Evolutionary conservation across 2,113 vertebrate species (phyloP).

Genomic region (Arizona elegans): DNA sequence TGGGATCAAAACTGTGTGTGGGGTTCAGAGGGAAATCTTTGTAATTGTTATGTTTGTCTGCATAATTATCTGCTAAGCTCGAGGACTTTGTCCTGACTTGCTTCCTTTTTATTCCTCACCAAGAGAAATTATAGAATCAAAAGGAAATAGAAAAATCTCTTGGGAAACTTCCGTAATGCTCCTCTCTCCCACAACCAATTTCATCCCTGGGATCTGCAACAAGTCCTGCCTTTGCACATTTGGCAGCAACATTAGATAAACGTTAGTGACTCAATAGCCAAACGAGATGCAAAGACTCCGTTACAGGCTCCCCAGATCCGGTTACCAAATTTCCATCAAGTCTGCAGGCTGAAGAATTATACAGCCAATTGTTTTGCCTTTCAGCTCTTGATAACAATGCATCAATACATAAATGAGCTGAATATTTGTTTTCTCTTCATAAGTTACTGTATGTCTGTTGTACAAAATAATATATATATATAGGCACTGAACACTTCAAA

Average conservation of each 20-base stretch:
- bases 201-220: background rate
- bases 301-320: background rate
- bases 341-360: background rate
- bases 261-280: background rate
- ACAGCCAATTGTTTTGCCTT: background rate
- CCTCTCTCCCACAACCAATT: accelerated
- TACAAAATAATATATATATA: background rate
- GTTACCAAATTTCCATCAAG: background rate
- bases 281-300: background rate
- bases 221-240: background rate
- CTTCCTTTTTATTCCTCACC: accelerated
- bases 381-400: background rate
- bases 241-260: background rate
- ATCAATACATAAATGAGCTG: background rate
- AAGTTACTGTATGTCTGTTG: background rate
- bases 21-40: accelerated
- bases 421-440: background rate
- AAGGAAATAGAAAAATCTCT: background rate
- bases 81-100: background rate
- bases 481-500: background rate
- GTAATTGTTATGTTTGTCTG: background rate
- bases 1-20: background rate
- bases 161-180: accelerated
- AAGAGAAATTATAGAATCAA: background rate
- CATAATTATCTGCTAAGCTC: background rate